phyloP scores from a whole-genome alignment of 2,113 vertebrate genomes.

The Cyprinodon variegatus region DNA sequence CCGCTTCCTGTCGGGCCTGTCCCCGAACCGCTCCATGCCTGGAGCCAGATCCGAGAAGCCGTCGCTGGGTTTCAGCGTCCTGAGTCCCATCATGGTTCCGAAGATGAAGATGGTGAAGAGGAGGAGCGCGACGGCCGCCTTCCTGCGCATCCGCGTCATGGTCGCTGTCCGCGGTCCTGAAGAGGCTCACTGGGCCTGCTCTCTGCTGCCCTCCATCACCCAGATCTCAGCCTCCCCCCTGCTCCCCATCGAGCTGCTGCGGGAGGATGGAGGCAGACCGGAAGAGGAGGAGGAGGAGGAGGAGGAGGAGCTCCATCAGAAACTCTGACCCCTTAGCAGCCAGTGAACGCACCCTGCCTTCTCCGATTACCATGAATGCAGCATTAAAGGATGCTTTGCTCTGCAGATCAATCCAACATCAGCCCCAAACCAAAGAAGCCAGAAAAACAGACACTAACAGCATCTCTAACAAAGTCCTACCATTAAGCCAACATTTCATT shows the following conservation, averaged over 20 bases:
- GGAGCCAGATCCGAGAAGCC: slow-evolving; percentile 86
- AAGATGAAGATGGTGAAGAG: slow-evolving; percentile 90
- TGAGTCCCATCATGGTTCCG: slow-evolving; percentile 89
- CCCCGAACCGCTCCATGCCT: slow-evolving; percentile 76
- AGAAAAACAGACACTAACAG: too few relatives aligned
- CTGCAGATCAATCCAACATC: too few relatives aligned
- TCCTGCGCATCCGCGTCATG: slow-evolving; percentile 87
- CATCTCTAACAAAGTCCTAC: too few relatives aligned
- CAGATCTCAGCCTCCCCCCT: too few relatives aligned
- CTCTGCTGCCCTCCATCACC: not conserved
- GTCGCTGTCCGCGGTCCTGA: slow-evolving; percentile 71
- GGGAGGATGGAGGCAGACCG: slow-evolving; percentile 35
- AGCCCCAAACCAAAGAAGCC: too few relatives aligned
- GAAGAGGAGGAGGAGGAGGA: slow-evolving; percentile 15
- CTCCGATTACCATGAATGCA: too few relatives aligned
- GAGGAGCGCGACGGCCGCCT: slow-evolving; percentile 85
- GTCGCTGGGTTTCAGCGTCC: slow-evolving; percentile 86
- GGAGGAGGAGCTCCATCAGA: slow-evolving; percentile 7
- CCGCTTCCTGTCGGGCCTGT: slow-evolving; percentile 67
- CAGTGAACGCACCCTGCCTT: too few relatives aligned
- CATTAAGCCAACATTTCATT: too few relatives aligned
- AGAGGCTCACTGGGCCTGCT: not conserved
- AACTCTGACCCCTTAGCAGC: too few relatives aligned
- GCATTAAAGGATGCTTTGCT: too few relatives aligned
- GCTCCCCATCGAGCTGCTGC: not conserved